Conservation (phyloP, 2,113 vertebrate genomes). For the Galemys pyrenaicus region DNA sequence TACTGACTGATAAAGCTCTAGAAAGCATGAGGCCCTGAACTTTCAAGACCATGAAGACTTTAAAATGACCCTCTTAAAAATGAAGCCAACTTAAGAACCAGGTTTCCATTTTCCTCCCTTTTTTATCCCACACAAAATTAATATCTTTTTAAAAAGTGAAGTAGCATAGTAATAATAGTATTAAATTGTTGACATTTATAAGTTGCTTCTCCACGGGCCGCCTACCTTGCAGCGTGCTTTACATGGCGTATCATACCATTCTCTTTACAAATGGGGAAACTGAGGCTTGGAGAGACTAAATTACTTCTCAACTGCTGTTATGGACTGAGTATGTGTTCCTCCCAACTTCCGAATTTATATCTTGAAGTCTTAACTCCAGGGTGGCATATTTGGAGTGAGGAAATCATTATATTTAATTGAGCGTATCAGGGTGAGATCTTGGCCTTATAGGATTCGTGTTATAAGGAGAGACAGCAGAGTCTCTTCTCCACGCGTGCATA, state of each 20-base stretch:
- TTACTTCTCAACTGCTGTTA: not conserved
- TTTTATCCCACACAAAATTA: not conserved
- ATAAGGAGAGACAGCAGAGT: not conserved
- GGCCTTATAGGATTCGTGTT: too few species aligned
- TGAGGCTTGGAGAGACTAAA: not conserved
- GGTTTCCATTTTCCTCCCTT: not conserved
- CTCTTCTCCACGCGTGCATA: rapidly evolving
- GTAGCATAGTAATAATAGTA: not conserved
- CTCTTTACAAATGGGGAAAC: not conserved
- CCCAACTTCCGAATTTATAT: not conserved
- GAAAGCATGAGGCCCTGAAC: not conserved
- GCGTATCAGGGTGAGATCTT: not conserved
- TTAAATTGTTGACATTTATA: not conserved
- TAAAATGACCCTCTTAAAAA: not conserved
- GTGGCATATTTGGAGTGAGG: not conserved
- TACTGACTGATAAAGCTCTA: rapidly evolving
- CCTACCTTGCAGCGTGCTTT: not conserved
- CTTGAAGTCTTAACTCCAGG: not conserved
- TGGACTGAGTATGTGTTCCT: not conserved
- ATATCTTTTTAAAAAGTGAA: not conserved
- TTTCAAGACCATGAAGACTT: not conserved
- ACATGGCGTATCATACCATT: not conserved
- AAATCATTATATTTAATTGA: not conserved
- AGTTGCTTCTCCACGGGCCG: not conserved
- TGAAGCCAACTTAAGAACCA: not conserved